Conservation (phyloP, 2,888 invertebrate genomes). For the Arctia plantaginis region DNA sequence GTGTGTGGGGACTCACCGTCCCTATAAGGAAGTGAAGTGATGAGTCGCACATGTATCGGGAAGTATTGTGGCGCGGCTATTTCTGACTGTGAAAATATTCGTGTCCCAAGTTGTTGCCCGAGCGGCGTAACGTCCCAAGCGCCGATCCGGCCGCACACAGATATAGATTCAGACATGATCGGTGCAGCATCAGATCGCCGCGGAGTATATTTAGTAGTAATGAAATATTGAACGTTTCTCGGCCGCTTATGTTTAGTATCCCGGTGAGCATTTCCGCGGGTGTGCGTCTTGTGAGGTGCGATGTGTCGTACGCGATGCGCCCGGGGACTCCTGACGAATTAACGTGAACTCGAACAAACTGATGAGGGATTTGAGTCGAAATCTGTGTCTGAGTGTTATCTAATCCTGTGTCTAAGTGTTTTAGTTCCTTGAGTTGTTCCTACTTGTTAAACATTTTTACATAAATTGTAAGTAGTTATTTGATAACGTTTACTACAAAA, state of each 20-base stretch:
- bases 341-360: not conserved
- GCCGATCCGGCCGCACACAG: slow-evolving; percentile 20
- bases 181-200: slow-evolving; percentile 16
- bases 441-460: not conserved
- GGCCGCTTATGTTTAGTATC: slow-evolving; percentile 51
- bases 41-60: slow-evolving; percentile 28
- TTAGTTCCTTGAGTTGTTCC: not conserved
- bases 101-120: slow-evolving; percentile 67
- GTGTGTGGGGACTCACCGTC: slow-evolving; percentile 11
- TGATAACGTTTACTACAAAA: not conserved
- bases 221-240: slow-evolving; percentile 51
- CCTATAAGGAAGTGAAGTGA: slow-evolving; percentile 41
- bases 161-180: slow-evolving; percentile 33
- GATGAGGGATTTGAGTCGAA: not conserved
- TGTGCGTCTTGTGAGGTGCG: slow-evolving; percentile 38
- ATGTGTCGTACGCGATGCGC: not conserved
- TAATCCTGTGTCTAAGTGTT: not conserved
- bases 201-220: slow-evolving; percentile 40
- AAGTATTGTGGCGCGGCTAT: slow-evolving; percentile 59
- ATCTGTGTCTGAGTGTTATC: not conserved
- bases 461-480: not conserved
- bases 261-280: slow-evolving; percentile 55
- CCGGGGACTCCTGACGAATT: not conserved
- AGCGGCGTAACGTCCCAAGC: slow-evolving; percentile 48
- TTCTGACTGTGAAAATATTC: slow-evolving; percentile 76